A percentile compares a stretch with the other conserved stretches of the same genome.
Evolutionary conservation across 2,797 vertebrate species (phyloP).

Genomic region (Harpagifer antarcticus): DNA sequence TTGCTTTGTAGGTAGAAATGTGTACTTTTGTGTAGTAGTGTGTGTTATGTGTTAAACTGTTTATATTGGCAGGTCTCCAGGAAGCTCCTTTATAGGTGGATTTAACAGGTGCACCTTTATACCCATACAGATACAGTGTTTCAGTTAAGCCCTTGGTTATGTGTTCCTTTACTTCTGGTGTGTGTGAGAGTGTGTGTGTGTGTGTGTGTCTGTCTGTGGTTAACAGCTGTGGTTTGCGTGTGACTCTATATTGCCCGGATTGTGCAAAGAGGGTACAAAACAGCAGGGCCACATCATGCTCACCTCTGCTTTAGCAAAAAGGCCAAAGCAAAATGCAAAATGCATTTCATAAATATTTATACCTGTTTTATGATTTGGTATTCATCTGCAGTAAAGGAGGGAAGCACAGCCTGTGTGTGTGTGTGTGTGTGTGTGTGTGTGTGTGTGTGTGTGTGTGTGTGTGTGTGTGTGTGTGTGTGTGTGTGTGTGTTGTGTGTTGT

Average conservation of each 20-base stretch:
- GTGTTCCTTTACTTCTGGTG: slow-evolving; percentile 26
- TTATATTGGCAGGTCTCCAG: slow-evolving; percentile 41
- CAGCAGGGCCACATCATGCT: slow-evolving; percentile 68
- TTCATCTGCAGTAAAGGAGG: slow-evolving; percentile 61
- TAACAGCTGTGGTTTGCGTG: slow-evolving; percentile 31
- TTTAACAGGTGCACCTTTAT: slow-evolving; percentile 57
- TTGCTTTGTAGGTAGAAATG: background rate
- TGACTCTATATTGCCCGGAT: slow-evolving; percentile 48
- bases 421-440: slow-evolving; percentile 3
- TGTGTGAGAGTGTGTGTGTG: slow-evolving; percentile 10
- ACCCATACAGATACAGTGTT: slow-evolving; percentile 47
- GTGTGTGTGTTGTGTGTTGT: no score
- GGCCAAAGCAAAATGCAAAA: slow-evolving; percentile 72
- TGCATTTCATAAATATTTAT: slow-evolving; percentile 84
- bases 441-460: slow-evolving; percentile 17
- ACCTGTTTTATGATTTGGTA: slow-evolving; percentile 72
- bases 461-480: slow-evolving; percentile 15
- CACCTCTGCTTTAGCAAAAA: slow-evolving; percentile 62
- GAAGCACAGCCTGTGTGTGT: slow-evolving; percentile 13
- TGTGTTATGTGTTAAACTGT: slow-evolving; percentile 10
- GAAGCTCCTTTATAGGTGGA: slow-evolving; percentile 44
- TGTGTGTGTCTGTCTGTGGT: slow-evolving; percentile 14
- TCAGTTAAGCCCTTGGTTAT: slow-evolving; percentile 45
- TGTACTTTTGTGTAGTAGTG: background rate
- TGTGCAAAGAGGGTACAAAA: slow-evolving; percentile 59